Evolutionary conservation across 2,888 invertebrate species (phyloP).

Genomic region (Andrena dorsata): DNA sequence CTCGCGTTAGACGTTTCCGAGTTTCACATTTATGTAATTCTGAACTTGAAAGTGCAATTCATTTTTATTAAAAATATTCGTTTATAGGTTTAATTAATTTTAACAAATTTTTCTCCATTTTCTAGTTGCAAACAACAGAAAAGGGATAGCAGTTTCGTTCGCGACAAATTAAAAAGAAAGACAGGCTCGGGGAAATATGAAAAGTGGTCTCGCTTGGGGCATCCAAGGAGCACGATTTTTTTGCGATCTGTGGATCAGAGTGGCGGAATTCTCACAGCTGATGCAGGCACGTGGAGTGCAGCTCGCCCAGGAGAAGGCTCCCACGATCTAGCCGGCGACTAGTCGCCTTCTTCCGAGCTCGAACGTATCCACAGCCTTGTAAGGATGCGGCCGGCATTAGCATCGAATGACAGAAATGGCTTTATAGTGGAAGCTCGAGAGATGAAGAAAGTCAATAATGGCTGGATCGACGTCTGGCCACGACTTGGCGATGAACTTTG

Average conservation of each 20-base stretch:
- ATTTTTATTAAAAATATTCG: no score
- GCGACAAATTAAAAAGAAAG: neutral
- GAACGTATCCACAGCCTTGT: constrained; percentile 69
- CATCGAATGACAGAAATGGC: constrained; percentile 81
- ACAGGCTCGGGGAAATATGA: constrained; percentile 60
- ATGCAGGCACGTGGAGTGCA: constrained; percentile 39
- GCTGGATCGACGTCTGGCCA: constrained; percentile 31
- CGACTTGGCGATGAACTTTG: constrained; percentile 19
- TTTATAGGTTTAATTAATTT: no score
- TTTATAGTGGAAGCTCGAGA: constrained; percentile 73
- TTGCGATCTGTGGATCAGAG: constrained; percentile 35
- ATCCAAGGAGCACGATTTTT: constrained; percentile 65
- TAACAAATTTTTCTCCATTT: neutral
- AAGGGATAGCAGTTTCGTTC: neutral
- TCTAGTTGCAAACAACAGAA: neutral
- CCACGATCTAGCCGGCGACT: constrained; percentile 66
- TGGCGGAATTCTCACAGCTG: constrained; percentile 57
- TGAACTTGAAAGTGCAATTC: no score
- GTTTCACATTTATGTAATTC: no score
- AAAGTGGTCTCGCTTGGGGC: constrained; percentile 59
- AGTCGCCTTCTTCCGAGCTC: constrained; percentile 56
- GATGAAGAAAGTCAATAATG: constrained; percentile 76
- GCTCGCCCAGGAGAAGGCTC: constrained; percentile 60
- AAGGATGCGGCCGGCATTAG: constrained; percentile 76
- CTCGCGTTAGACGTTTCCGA: neutral